Evolutionary conservation across 1,140 invertebrate genomes (phyloP).

Genomic region (Panagrolaimus sp.): DNA sequence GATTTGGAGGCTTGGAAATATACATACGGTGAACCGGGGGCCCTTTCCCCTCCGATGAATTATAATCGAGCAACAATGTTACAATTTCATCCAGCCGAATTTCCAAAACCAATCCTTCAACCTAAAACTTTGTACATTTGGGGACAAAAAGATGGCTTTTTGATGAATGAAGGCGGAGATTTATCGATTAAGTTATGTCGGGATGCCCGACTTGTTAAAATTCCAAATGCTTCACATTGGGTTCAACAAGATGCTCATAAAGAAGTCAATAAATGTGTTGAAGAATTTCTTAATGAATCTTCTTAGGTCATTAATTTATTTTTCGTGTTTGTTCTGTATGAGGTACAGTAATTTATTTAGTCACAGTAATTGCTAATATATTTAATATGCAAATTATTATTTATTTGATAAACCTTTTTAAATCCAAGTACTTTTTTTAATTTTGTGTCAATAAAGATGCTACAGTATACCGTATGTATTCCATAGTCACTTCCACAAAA

Average conservation of each 20-base stretch:
- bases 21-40: conserved; percentile 66
- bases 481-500: too few relatives aligned
- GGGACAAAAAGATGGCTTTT: conserved; percentile 68
- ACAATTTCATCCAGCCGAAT: conserved; percentile 2
- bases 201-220: conserved; percentile 68
- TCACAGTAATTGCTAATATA: too few relatives aligned
- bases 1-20: conserved; percentile 76
- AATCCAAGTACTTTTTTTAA: too few relatives aligned
- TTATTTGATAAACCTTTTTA: too few relatives aligned
- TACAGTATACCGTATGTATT: too few relatives aligned
- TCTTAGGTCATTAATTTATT: too few relatives aligned
- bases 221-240: conserved; percentile 69
- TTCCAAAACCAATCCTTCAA: conserved; percentile 43
- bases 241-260: conserved; percentile 72
- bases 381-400: too few relatives aligned
- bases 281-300: conserved; percentile 67
- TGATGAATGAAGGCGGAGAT: conserved; percentile 66
- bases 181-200: conserved; percentile 68
- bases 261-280: conserved; percentile 68
- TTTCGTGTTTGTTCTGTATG: too few relatives aligned
- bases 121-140: conserved; percentile 67
- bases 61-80: conserved; percentile 65
- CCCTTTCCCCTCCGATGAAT: conserved; percentile 74
- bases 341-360: too few relatives aligned
- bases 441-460: too few relatives aligned